Conservation (phyloP, 2,113 vertebrate genomes). For the Pithys albifrons region DNA sequence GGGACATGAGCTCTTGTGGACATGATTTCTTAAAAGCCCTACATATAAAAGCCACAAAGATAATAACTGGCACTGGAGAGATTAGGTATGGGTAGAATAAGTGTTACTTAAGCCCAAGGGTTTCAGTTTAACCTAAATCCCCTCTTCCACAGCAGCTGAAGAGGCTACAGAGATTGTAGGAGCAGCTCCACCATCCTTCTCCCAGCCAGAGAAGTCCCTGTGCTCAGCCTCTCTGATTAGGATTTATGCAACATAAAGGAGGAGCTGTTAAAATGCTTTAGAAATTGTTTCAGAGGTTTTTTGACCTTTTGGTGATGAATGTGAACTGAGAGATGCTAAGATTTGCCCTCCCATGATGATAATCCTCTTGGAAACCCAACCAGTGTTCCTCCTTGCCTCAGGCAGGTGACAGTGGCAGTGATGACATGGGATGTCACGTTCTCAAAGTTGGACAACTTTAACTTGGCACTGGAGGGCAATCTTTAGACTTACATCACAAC, state of each 20-base stretch:
- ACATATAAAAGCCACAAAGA: neutral
- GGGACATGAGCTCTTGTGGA: neutral
- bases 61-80: neutral
- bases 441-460: neutral
- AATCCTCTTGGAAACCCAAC: neutral
- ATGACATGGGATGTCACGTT: neutral
- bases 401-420: neutral
- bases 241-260: neutral
- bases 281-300: neutral
- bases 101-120: neutral
- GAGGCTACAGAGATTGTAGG: neutral
- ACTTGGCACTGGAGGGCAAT: neutral
- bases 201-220: neutral
- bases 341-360: neutral
- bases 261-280: neutral
- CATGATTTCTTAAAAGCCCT: neutral
- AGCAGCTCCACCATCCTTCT: neutral
- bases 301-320: constrained; percentile 62
- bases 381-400: constrained; percentile 22
- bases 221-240: neutral
- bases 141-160: neutral
- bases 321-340: constrained; percentile 48
- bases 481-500: neutral
- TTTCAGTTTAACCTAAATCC: neutral
- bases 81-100: neutral